A percentile compares a stretch with the other conserved stretches of the same genome.
Conservation (phyloP, 2,888 invertebrate species). For the Tolmerus cingulatus region DNA sequence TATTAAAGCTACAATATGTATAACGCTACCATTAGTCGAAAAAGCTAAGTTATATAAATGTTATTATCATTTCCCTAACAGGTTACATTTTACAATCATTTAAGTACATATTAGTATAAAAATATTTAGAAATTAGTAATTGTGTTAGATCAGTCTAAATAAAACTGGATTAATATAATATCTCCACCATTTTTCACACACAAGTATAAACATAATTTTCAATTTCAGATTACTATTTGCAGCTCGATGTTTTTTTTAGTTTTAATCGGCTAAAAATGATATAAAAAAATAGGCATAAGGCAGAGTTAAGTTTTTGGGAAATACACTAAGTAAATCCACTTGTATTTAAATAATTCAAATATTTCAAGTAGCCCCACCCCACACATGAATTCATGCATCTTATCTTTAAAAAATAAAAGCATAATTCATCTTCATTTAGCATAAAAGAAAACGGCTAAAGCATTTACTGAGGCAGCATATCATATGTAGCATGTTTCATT, state of each 20-base stretch:
- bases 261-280: background rate
- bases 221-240: background rate
- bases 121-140: background rate
- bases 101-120: background rate
- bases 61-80: no score
- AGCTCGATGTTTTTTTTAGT: background rate
- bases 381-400: background rate
- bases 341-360: background rate
- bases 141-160: background rate
- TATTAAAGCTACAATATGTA: no score
- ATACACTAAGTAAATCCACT: background rate
- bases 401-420: background rate
- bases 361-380: background rate
- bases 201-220: no score
- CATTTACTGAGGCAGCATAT: background rate
- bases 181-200: background rate
- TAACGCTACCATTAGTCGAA: no score
- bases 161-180: background rate
- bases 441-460: background rate
- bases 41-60: background rate
- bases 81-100: background rate
- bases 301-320: background rate
- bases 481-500: conserved; percentile 1
- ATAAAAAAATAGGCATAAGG: background rate
- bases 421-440: background rate